These are phyloP conservation scores for Etheostoma cragini DNA, from an alignment of 2,113 vertebrate species.

Conservation along the genomic window DNA sequence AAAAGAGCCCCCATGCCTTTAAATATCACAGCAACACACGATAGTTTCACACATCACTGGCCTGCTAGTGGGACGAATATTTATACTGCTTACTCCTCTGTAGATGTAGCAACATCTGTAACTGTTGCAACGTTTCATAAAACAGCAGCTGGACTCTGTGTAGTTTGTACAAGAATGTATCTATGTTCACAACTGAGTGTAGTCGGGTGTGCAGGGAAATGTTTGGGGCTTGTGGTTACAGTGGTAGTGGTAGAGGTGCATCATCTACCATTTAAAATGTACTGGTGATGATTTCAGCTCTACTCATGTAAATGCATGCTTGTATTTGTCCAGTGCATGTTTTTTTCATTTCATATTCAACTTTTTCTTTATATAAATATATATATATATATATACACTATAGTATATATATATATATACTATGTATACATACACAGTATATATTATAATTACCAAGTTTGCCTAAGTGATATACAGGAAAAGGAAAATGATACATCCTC, in stretches of 20 bases:
- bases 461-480: constrained; percentile 78
- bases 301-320: constrained; percentile 86
- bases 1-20: constrained; percentile 67
- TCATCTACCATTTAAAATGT: constrained; percentile 61
- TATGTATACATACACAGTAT: constrained; percentile 38
- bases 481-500: constrained; percentile 54
- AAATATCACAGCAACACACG: constrained; percentile 53
- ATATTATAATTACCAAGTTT: constrained; percentile 78
- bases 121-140: constrained; percentile 52
- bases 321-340: constrained; percentile 82
- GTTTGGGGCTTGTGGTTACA: constrained; percentile 6
- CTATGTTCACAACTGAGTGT: constrained; percentile 48
- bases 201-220: constrained; percentile 8
- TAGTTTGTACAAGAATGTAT: constrained; percentile 78
- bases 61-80: constrained; percentile 60
- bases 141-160: constrained; percentile 60
- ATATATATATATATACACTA: background rate
- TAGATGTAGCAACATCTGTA: constrained; percentile 82
- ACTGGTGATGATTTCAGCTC: constrained; percentile 75
- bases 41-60: constrained; percentile 40
- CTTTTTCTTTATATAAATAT: constrained; percentile 44
- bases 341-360: constrained; percentile 65
- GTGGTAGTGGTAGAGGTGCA: constrained; percentile 38
- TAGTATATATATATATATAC: constrained; percentile 38
- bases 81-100: constrained; percentile 73